Base-by-base conservation (phyloP, 2,797 vertebrate genomes). In the Sternarchorhynchus goeldii region DNA sequence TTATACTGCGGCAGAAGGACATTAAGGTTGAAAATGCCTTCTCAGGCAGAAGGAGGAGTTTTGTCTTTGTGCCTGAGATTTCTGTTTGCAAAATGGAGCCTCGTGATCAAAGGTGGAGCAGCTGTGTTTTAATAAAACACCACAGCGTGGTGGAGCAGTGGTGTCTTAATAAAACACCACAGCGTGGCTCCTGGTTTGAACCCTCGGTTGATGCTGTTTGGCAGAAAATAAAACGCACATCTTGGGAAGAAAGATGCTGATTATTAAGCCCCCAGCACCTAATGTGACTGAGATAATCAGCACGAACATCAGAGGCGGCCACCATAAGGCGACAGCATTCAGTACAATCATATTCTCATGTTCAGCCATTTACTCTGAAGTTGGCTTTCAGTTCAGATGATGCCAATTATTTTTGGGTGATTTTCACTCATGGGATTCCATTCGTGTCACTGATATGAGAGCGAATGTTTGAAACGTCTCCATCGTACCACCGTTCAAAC, bases 271-370 rank as follows among this genome's bases (percentile, higher is more conserved):
- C 32, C 25, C 34, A 58, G 59, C 32, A 25, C 29, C 67, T 80
- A 58, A 76, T 71, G 59, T 71, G 78, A 70, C 58, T 66, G 67
- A 71, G 71, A 80, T 66, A 70, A 68, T 80, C 78, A 76, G 50
- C 3, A n/a, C n/a, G 41, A 65, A 65, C 25, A 65, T 76, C 75
- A n/a, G 63, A 64, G 64, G 8, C 12, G 7, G 45, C 50, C 32
- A 76, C 58, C 66, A 50, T 39, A 59, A 58, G 18, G 56, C 74
- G 57, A 60, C 55, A 76, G 56, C 45, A 63, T 50, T 53, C 45
- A 3, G 41, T n/a, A 58, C 70, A n/a, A 59, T 72, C 41, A 21
- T 31, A n/a, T 29, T 56, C 45, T 60, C 59, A 20, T 34, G 29
- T 65, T 71, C 59, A 76, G 21, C 59, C n/a, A 65, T 76, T 64